These are phyloP conservation scores for Tipula confusa DNA, from an alignment of 2,888 invertebrate genomes.

Conservation along the genomic window DNA sequence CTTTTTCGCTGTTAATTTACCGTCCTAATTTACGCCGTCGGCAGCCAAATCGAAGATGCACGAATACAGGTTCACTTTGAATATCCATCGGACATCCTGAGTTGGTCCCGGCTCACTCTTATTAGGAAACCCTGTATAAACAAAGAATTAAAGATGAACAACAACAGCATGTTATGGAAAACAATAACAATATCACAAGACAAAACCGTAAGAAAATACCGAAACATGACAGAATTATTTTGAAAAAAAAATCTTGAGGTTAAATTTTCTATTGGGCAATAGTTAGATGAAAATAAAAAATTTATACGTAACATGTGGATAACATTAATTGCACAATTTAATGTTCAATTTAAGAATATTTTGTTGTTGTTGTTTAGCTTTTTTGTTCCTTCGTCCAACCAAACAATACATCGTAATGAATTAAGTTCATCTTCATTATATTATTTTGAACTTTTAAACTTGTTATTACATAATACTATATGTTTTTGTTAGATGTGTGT, in stretches of 20 bases:
- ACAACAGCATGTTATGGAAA: neutral
- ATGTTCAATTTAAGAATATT: neutral
- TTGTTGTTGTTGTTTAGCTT: neutral
- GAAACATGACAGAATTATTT: slow-evolving; percentile 25
- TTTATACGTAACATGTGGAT: slow-evolving; percentile 12
- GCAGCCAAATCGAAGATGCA: too few relatives aligned
- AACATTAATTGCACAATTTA: slow-evolving; percentile 20
- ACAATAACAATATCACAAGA: neutral
- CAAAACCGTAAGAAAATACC: slow-evolving; percentile 20
- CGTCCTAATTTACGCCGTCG: too few relatives aligned
- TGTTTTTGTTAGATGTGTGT: neutral
- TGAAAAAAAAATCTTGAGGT: neutral
- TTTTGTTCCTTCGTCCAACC: neutral
- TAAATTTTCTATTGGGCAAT: neutral
- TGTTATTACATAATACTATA: neutral
- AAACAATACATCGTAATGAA: slow-evolving; percentile 25
- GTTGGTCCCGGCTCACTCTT: too few relatives aligned
- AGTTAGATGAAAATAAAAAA: neutral
- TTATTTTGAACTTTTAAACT: slow-evolving; percentile 3
- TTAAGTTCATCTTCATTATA: slow-evolving; percentile 6
- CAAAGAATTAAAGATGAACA: slow-evolving; percentile 5
- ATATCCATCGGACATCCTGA: too few relatives aligned
- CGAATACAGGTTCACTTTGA: too few relatives aligned
- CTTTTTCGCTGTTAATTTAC: too few relatives aligned
- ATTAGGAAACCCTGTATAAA: too few relatives aligned